Percentiles rank a stretch among this genome's conserved stretches.
Conservation (phyloP, 2,797 vertebrate genomes). For the Melanotaenia parkinsoni region DNA sequence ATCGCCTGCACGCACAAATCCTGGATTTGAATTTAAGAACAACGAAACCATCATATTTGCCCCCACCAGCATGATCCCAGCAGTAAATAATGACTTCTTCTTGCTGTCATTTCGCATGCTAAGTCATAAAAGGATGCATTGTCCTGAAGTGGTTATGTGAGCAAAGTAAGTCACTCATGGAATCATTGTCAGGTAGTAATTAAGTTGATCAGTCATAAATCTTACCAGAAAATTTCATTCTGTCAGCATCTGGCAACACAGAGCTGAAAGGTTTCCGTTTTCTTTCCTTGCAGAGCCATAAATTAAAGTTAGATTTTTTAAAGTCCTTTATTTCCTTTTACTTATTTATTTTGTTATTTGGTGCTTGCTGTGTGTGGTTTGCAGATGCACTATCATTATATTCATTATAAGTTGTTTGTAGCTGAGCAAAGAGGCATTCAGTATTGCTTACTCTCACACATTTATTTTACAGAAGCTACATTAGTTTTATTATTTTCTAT, state of each 20-base stretch:
- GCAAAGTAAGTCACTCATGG: constrained; percentile 71
- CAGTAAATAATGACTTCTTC: constrained; percentile 62
- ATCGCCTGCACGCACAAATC: not conserved
- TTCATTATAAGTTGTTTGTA: constrained; percentile 7
- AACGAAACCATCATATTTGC: constrained; percentile 64
- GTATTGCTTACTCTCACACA: not conserved
- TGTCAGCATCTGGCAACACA: constrained; percentile 50
- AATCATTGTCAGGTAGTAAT: constrained; percentile 78
- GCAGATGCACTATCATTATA: constrained; percentile 2
- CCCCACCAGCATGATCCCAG: constrained; percentile 36
- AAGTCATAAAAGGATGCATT: constrained; percentile 70
- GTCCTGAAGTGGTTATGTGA: constrained; percentile 51
- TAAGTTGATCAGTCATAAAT: constrained; percentile 77
- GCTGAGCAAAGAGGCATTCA: constrained; percentile 32
- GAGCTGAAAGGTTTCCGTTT: constrained; percentile 61
- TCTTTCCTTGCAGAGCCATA: constrained; percentile 37
- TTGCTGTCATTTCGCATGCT: constrained; percentile 62
- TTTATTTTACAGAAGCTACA: not conserved
- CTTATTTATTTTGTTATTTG: not conserved
- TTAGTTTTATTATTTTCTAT: too few relatives aligned
- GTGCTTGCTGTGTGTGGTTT: constrained; percentile 20
- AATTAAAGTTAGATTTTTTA: constrained; percentile 35
- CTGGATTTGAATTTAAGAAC: constrained; percentile 27
- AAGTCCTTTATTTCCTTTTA: too few relatives aligned
- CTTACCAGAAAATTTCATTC: constrained; percentile 50